Conservation (phyloP, 2,888 invertebrate species). For the Resseliella maxima region DNA sequence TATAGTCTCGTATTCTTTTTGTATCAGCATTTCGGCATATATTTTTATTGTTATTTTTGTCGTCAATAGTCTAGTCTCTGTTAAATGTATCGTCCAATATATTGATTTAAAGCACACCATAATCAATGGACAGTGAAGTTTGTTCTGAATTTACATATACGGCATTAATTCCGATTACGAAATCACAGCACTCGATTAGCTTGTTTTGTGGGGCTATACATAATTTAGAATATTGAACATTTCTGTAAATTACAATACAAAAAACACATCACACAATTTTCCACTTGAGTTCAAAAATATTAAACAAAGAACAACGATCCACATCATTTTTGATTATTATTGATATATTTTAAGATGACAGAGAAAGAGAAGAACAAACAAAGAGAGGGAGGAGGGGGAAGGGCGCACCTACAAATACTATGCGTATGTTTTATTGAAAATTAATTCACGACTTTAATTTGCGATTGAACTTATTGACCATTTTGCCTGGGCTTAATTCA, state of each 20-base stretch:
- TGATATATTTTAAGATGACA: no score
- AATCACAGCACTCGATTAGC: background rate
- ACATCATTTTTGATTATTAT: no score
- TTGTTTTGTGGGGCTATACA: background rate
- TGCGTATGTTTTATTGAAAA: background rate
- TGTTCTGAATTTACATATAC: constrained; percentile 17
- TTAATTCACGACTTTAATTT: background rate
- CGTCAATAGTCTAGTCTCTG: background rate
- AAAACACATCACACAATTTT: no score
- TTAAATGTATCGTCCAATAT: no score
- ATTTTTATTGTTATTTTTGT: background rate
- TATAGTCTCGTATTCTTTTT: background rate
- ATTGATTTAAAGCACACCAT: background rate
- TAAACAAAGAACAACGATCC: no score
- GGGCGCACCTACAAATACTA: no score
- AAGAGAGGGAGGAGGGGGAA: no score
- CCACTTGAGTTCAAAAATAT: no score
- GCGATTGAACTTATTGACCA: background rate
- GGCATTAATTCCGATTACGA: constrained; percentile 30
- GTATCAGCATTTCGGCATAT: constrained; percentile 1
- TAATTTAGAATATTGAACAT: no score
- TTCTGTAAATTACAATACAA: no score
- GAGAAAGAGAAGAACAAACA: no score
- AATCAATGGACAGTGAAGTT: background rate
- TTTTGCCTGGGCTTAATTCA: background rate